These are phyloP conservation scores for Catajapyx aquilonaris DNA, from an alignment of 1,140 invertebrate species.

Conservation along the genomic window DNA sequence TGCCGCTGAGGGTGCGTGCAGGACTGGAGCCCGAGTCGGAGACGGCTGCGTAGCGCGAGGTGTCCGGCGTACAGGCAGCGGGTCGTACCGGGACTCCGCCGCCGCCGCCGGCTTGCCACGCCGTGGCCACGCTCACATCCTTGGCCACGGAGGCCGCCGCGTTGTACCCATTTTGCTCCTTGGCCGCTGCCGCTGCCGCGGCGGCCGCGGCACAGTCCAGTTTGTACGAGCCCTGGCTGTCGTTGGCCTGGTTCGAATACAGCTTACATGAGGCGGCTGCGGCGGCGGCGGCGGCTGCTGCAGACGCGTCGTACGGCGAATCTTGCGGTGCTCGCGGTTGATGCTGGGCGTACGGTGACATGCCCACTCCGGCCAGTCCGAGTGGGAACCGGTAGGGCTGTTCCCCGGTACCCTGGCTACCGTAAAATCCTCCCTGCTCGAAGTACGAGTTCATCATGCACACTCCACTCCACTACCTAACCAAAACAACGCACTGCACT, in stretches of 20 bases:
- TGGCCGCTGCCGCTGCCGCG: constrained; percentile 31
- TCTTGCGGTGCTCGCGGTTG: constrained; percentile 60
- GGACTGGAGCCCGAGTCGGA: constrained; percentile 31
- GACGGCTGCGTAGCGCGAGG: constrained; percentile 32
- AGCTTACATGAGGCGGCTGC: constrained; percentile 49
- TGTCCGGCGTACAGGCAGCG: constrained; percentile 67
- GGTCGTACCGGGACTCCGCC: constrained; percentile 41
- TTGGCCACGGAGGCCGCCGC: constrained; percentile 35
- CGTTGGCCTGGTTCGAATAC: constrained; percentile 43
- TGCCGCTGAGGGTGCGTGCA: constrained; percentile 34
- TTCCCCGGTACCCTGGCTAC: constrained; percentile 41
- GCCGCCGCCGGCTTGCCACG: constrained; percentile 33
- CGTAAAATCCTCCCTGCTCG: constrained; percentile 83
- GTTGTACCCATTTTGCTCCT: constrained; percentile 39
- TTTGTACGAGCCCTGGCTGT: constrained; percentile 32
- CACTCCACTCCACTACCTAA: constrained; percentile 8
- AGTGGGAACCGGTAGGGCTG: constrained; percentile 51
- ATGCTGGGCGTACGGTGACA: constrained; percentile 63
- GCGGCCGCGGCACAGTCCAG: constrained; percentile 20
- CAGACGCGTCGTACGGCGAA: constrained; percentile 69
- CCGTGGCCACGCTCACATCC: constrained; percentile 37
- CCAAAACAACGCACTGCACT: too few relatives aligned
- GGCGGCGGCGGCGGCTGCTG: constrained; percentile 54
- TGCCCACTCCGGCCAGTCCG: constrained; percentile 42
- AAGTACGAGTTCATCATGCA: constrained; percentile 81